Percentiles rank a stretch among this genome's conserved stretches.
These are phyloP conservation scores for Trichoplusia ni DNA, from an alignment of 1,140 invertebrate genomes.

Conservation along the genomic window DNA sequence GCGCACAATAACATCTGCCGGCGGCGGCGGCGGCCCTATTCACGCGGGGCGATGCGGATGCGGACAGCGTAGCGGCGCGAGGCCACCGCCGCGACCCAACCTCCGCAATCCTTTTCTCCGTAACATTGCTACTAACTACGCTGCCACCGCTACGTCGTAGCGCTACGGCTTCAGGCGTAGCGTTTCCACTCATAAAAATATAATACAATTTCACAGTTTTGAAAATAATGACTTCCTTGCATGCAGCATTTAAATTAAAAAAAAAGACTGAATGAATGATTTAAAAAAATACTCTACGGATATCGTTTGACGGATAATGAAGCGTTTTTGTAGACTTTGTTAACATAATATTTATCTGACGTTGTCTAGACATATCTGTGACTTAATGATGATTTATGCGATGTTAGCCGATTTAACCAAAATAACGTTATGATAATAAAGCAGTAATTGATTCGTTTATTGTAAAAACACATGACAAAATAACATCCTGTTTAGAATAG, in stretches of 20 bases:
- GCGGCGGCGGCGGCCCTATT: constrained; percentile 15
- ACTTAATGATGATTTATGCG: not conserved
- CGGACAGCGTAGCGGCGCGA: not conserved
- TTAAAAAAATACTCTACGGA: no score
- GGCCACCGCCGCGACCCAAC: not conserved
- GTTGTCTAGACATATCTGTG: not conserved
- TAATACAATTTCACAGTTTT: not conserved
- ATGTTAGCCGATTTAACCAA: not conserved
- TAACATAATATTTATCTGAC: not conserved
- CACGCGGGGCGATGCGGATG: constrained; percentile 5
- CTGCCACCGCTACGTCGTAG: not conserved
- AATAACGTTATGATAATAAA: not conserved
- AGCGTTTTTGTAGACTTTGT: not conserved
- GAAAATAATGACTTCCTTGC: constrained; percentile 19
- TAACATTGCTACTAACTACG: no score
- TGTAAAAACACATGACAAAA: no score
- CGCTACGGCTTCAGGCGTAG: not conserved
- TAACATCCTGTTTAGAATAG: no score
- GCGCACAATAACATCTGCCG: constrained; percentile 31
- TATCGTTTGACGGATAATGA: not conserved
- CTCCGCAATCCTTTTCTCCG: no score
- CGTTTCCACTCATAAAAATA: not conserved
- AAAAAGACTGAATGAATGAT: no score
- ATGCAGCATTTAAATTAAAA: constrained; percentile 3
- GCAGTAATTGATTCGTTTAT: no score